Evolutionary conservation across 2,888 invertebrate genomes (phyloP).

Genomic region (Drosophila differens): DNA sequence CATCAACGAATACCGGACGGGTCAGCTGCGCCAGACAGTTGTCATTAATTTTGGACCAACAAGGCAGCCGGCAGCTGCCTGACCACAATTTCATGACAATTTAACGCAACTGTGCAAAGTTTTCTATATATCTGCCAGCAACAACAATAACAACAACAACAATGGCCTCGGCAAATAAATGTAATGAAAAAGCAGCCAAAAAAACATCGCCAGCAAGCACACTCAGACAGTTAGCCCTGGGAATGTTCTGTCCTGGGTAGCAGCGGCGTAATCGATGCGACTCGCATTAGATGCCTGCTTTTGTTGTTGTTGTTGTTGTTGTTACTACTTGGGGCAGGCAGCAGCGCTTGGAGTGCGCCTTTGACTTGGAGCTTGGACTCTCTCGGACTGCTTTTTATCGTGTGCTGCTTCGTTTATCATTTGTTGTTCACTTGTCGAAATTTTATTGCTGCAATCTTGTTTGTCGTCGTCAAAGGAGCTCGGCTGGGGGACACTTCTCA

Average conservation of each 20-base stretch:
- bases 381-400: constrained; percentile 63
- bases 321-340: constrained; percentile 34
- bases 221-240: constrained; percentile 24
- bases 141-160: constrained; percentile 43
- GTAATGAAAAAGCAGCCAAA: constrained; percentile 60
- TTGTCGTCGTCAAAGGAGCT: constrained; percentile 74
- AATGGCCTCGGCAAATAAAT: constrained; percentile 46
- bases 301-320: not conserved
- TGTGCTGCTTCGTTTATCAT: constrained; percentile 80
- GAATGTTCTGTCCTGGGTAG: constrained; percentile 6
- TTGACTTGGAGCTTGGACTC: constrained; percentile 28
- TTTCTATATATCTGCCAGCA: constrained; percentile 43
- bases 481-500: constrained; percentile 55
- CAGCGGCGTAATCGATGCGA: constrained; percentile 74
- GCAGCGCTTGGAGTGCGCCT: constrained; percentile 61
- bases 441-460: constrained; percentile 82
- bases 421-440: constrained; percentile 82
- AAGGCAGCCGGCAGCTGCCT: constrained; percentile 29
- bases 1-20: constrained; percentile 68
- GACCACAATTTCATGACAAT: constrained; percentile 76
- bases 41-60: constrained; percentile 77
- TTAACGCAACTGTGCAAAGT: constrained; percentile 69
- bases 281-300: constrained; percentile 61
- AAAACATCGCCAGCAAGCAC: constrained; percentile 19
- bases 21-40: constrained; percentile 76